phyloP scores from a whole-genome alignment of 1,140 invertebrate genomes.

The Cardiocondyla obscurior region DNA sequence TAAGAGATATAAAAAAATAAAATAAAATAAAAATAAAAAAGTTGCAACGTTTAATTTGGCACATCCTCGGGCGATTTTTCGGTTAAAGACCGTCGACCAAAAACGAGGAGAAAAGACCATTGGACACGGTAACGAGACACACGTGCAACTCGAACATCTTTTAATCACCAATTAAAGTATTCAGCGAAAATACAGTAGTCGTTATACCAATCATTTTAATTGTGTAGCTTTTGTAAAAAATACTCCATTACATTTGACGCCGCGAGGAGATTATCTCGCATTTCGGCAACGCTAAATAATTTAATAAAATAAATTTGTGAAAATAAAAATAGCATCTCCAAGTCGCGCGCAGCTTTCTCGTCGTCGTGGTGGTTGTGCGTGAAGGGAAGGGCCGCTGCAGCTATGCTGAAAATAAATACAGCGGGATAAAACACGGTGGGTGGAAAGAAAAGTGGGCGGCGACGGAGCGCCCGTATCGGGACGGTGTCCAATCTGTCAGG shows the following conservation, averaged over 20 bases:
- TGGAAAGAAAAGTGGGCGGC: neutral
- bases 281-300: neutral
- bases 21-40: too few species aligned
- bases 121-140: constrained; percentile 2
- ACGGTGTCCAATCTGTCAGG: constrained; percentile 34
- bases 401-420: constrained; percentile 8
- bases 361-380: neutral
- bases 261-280: neutral
- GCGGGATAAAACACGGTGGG: neutral
- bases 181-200: neutral
- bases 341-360: neutral
- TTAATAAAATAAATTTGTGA: neutral
- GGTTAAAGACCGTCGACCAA: neutral
- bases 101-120: constrained; percentile 10
- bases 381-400: neutral
- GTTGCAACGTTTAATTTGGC: neutral
- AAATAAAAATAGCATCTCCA: neutral
- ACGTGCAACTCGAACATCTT: neutral
- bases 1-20: neutral
- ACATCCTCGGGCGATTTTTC: neutral
- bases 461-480: neutral
- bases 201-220: neutral
- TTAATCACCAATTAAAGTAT: constrained; percentile 51
- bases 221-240: neutral
- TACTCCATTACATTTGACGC: neutral